phyloP scores from a whole-genome alignment of 2,113 vertebrate species.

The Regulus satrapa region DNA sequence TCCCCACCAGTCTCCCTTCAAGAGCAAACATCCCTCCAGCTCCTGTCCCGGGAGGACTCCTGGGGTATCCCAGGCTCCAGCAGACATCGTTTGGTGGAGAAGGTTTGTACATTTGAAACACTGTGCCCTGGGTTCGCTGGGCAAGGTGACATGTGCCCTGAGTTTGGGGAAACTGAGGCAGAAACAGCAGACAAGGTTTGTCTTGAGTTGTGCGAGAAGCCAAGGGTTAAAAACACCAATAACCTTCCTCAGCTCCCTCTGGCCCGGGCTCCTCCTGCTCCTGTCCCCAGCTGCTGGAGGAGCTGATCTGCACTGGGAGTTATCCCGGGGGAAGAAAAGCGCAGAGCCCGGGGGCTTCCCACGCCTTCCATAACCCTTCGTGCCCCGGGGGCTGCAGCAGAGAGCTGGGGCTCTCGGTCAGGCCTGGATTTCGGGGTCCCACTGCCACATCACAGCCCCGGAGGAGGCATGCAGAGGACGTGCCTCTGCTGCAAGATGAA shows the following conservation, averaged over 20 bases:
- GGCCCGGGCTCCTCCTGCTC: not conserved
- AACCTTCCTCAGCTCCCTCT: not conserved
- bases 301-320: not conserved
- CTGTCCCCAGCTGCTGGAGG: not conserved
- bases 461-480: not conserved
- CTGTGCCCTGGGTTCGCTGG: fast-evolving
- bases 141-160: not conserved
- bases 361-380: fast-evolving
- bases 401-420: not conserved
- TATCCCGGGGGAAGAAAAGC: not conserved
- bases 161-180: not conserved
- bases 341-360: not conserved
- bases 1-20: not conserved
- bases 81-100: not conserved
- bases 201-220: not conserved
- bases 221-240: not conserved
- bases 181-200: not conserved
- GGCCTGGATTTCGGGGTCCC: not conserved
- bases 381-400: not conserved
- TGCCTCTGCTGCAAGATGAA: not conserved
- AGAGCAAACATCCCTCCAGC: not conserved
- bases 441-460: not conserved
- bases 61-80: not conserved
- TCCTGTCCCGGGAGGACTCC: not conserved
- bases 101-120: fast-evolving